Evolutionary conservation across 2,888 invertebrate species (phyloP).

Genomic region (Melieria picta): DNA sequence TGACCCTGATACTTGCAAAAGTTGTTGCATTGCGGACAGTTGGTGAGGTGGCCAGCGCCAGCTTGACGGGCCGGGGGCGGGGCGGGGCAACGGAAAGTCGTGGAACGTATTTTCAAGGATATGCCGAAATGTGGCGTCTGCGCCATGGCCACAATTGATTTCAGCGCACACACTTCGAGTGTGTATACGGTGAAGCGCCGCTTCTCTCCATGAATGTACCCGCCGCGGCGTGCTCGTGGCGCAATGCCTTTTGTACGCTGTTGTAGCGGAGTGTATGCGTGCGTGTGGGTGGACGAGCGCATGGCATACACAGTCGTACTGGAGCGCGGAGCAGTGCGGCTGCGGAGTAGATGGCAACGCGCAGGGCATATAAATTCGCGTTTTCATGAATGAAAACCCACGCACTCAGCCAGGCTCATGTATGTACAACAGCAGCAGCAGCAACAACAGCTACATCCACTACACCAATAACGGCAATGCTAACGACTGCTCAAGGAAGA

Average conservation of each 20-base stretch:
- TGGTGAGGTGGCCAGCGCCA: neutral
- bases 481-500: neutral
- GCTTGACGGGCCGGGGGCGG: slow-evolving; percentile 9
- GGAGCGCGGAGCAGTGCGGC: too few relatives aligned
- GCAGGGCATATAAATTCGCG: slow-evolving; percentile 42
- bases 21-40: neutral
- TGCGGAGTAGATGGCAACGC: too few relatives aligned
- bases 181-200: slow-evolving; percentile 10
- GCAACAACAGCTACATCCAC: slow-evolving; percentile 27
- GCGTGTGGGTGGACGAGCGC: slow-evolving; percentile 28
- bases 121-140: slow-evolving; percentile 33
- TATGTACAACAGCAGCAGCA: slow-evolving; percentile 30
- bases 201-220: too few relatives aligned
- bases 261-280: slow-evolving; percentile 41
- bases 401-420: slow-evolving; percentile 44
- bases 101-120: slow-evolving; percentile 51
- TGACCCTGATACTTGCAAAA: slow-evolving; percentile 62
- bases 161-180: neutral
- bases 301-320: slow-evolving; percentile 7
- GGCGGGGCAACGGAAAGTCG: neutral
- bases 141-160: neutral
- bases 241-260: too few relatives aligned
- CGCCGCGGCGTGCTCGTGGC: too few relatives aligned
- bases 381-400: slow-evolving; percentile 65
- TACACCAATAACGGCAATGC: slow-evolving; percentile 14